These are phyloP conservation scores for Geodia barretti DNA, from an alignment of 37 sponge, comb jelly and placozoan species.

Conservation along the genomic window DNA sequence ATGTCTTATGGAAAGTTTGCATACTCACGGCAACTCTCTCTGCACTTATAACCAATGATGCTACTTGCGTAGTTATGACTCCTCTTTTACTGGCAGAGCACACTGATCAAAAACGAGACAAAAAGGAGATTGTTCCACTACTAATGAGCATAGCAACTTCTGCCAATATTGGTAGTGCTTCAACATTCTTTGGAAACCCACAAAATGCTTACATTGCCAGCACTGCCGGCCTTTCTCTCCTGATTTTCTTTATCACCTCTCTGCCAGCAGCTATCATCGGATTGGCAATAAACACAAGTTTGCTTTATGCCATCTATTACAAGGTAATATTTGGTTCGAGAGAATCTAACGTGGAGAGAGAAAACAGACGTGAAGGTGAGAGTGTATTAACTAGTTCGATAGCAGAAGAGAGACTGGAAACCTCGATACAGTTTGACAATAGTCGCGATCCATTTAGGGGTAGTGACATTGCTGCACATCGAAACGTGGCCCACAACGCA, in stretches of 20 bases:
- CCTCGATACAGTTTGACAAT: conserved; percentile 37
- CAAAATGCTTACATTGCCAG: conserved; percentile 74
- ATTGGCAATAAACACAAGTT: conserved; percentile 34
- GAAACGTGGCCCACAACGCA: conserved; percentile 37
- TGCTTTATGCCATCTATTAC: conserved; percentile 48
- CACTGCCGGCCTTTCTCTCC: conserved; percentile 25
- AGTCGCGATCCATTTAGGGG: conserved; percentile 53
- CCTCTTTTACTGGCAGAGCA: conserved; percentile 60
- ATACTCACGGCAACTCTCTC: conserved; percentile 30
- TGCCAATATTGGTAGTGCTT: conserved; percentile 72
- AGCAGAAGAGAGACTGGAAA: not conserved
- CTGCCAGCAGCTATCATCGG: conserved; percentile 57
- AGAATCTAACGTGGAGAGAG: not conserved
- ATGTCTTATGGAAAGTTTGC: conserved; percentile 57
- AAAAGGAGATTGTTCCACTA: conserved; percentile 43
- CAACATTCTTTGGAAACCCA: conserved; percentile 74
- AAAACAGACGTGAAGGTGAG: too few species aligned
- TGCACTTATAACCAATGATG: conserved; percentile 73
- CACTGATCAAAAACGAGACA: conserved; percentile 30
- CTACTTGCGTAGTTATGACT: conserved; percentile 52
- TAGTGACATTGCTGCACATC: conserved; percentile 50
- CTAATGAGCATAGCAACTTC: conserved; percentile 63
- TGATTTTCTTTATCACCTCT: conserved; percentile 40
- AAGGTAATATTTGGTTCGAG: too few species aligned
- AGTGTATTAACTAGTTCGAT: conserved; percentile 12